These are phyloP conservation scores for human DNA, from an alignment of 2,113 vertebrate genomes.

Conservation along the genomic window DNA sequence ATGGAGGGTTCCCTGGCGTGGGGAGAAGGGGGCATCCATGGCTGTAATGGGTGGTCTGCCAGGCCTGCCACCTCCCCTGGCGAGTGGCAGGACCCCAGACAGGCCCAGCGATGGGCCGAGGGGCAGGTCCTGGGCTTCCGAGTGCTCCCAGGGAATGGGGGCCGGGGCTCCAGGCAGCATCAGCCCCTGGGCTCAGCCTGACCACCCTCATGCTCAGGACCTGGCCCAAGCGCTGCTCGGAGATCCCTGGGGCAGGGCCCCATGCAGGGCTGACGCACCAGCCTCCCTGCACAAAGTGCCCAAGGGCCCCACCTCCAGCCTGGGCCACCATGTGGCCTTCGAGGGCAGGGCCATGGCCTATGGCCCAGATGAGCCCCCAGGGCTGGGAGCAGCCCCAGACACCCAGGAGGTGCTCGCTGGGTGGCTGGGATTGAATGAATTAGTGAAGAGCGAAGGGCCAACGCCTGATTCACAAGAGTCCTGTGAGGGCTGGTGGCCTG, in stretches of 20 bases:
- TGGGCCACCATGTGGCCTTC: not conserved
- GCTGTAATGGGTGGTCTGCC: not conserved
- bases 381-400: rapidly evolving
- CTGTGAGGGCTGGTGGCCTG: not conserved
- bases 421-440: not conserved
- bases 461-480: too few relatives aligned
- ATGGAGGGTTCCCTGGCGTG: not conserved
- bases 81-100: not conserved
- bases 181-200: too few relatives aligned
- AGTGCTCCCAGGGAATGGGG: not conserved
- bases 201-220: not conserved
- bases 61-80: not conserved
- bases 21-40: not conserved
- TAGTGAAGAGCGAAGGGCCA: not conserved
- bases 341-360: not conserved
- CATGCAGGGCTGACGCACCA: too few relatives aligned
- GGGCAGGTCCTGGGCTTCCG: not conserved
- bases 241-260: not conserved
- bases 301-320: too few relatives aligned
- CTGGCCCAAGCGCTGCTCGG: not conserved
- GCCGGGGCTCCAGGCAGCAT: too few relatives aligned
- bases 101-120: not conserved
- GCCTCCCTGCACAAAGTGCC: not conserved
- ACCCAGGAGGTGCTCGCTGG: not conserved
- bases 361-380: not conserved